These are phyloP conservation scores for Trichogramma pretiosum DNA, from an alignment of 1,140 invertebrate genomes.

Conservation along the genomic window DNA sequence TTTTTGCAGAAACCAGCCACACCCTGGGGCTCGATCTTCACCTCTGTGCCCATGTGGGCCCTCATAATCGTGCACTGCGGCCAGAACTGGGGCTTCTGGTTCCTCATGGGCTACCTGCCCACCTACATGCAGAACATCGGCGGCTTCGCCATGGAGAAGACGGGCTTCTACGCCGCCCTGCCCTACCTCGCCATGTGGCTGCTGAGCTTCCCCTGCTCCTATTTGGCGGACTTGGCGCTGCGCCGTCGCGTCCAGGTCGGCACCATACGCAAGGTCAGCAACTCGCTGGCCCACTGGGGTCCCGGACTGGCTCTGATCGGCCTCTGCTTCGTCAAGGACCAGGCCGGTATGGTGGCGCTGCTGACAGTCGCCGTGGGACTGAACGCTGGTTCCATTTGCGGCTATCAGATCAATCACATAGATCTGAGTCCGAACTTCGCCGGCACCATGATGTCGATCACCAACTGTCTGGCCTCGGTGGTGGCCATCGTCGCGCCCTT, in stretches of 20 bases:
- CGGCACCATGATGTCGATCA: slow-evolving; percentile 57
- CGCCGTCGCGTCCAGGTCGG: slow-evolving; percentile 48
- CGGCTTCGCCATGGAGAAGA: slow-evolving; percentile 69
- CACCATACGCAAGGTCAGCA: slow-evolving; percentile 54
- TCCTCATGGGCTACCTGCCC: slow-evolving; percentile 82
- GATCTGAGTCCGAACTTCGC: slow-evolving; percentile 60
- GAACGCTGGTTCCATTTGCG: slow-evolving; percentile 49
- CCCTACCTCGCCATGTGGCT: slow-evolving; percentile 72
- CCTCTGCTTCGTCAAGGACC: slow-evolving; percentile 27
- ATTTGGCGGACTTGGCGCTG: slow-evolving; percentile 53
- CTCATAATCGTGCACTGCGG: slow-evolving; percentile 74
- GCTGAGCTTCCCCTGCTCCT: slow-evolving; percentile 56
- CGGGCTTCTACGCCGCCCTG: slow-evolving; percentile 63
- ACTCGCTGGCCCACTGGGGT: slow-evolving; percentile 50
- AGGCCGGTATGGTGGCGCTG: slow-evolving; percentile 35
- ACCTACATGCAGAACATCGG: slow-evolving; percentile 80
- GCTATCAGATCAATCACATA: slow-evolving; percentile 55
- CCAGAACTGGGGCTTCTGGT: slow-evolving; percentile 91
- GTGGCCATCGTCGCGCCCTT: slow-evolving; percentile 53
- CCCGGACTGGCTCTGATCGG: slow-evolving; percentile 39
- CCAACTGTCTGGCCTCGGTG: slow-evolving; percentile 55
- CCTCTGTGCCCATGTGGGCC: slow-evolving; percentile 73
- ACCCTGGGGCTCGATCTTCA: slow-evolving; percentile 71
- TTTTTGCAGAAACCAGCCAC: slow-evolving; percentile 41
- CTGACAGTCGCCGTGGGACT: slow-evolving; percentile 51